Evolutionary conservation across 2,113 vertebrate genomes (phyloP).

Genomic region (Nyctereutes procyonoides): DNA sequence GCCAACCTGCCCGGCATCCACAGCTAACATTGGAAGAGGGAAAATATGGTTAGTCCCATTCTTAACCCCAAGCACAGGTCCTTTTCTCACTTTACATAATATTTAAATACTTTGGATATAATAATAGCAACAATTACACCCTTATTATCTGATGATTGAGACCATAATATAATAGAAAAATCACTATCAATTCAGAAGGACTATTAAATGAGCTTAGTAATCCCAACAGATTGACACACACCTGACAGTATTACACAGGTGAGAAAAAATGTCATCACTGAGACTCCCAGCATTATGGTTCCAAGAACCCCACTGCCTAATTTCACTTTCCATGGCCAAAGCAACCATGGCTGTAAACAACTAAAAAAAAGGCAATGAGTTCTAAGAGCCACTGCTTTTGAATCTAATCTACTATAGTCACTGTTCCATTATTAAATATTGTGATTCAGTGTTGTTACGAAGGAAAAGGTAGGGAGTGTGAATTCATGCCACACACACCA

Average conservation of each 20-base stretch:
- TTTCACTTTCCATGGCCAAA: background rate
- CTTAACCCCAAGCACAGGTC: background rate
- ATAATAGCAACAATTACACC: fast-evolving
- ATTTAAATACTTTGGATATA: background rate
- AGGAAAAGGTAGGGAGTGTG: fast-evolving
- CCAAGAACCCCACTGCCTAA: background rate
- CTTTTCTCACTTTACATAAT: background rate
- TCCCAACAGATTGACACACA: background rate
- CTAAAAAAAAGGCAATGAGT: background rate
- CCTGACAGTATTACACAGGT: background rate
- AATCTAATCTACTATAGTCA: background rate
- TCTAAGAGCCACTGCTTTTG: background rate
- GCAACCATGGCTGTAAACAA: background rate
- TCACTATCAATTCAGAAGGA: background rate
- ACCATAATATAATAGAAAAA: background rate
- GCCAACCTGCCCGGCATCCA: slow-evolving; percentile 94
- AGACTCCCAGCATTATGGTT: background rate
- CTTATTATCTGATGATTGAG: background rate
- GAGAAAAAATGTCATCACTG: background rate
- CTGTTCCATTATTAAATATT: background rate
- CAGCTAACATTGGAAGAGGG: slow-evolving; percentile 82
- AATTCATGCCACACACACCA: background rate
- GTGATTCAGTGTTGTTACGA: background rate
- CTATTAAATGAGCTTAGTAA: background rate
- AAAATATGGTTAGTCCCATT: background rate